These are phyloP conservation scores for Epinephelus malabaricus DNA, from an alignment of 2,797 vertebrate genomes.

Conservation along the genomic window DNA sequence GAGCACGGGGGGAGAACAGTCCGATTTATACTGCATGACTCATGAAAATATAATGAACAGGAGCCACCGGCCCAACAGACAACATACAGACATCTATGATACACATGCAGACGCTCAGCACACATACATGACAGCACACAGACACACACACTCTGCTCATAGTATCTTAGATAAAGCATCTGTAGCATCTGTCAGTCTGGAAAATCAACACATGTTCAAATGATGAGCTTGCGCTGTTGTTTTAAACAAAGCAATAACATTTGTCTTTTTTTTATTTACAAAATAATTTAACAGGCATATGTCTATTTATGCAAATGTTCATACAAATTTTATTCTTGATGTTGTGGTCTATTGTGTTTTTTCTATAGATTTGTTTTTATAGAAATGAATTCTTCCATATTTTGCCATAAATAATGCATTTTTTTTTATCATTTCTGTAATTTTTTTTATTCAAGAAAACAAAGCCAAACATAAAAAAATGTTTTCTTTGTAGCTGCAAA, in stretches of 20 bases:
- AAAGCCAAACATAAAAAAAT: neutral
- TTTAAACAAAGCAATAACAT: neutral
- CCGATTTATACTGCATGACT: slow-evolving; percentile 79
- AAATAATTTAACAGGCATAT: neutral
- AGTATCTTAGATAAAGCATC: slow-evolving; percentile 14
- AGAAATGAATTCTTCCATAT: neutral
- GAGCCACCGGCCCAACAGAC: slow-evolving; percentile 64
- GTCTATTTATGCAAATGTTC: too few relatives aligned
- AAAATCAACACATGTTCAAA: neutral
- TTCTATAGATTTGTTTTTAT: neutral
- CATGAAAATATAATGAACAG: slow-evolving; percentile 86
- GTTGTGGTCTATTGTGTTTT: neutral
- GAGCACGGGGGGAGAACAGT: slow-evolving; percentile 53
- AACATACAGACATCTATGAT: slow-evolving; percentile 42
- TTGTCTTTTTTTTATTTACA: neutral
- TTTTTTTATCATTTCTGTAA: neutral
- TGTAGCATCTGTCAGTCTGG: slow-evolving; percentile 19
- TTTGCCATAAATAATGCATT: neutral
- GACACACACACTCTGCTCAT: neutral
- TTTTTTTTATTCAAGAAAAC: neutral
- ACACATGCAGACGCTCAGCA: slow-evolving; percentile 26
- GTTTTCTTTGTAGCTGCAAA: neutral
- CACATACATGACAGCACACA: neutral
- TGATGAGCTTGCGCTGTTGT: neutral
- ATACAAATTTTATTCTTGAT: neutral